These are phyloP conservation scores for Phasianus colchicus DNA, from an alignment of 2,113 vertebrate genomes.

Conservation along the genomic window DNA sequence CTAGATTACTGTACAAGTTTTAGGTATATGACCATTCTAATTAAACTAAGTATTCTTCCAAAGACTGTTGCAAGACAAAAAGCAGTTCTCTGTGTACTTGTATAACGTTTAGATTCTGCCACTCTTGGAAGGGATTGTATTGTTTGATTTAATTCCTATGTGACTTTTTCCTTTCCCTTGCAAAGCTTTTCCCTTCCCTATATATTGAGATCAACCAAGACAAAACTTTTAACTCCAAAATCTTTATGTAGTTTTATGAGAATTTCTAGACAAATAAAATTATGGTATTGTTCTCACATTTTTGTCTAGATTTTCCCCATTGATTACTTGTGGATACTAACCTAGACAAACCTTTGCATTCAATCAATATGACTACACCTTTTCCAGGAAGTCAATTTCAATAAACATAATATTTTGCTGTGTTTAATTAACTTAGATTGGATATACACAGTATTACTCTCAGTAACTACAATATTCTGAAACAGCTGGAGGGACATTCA, in stretches of 20 bases:
- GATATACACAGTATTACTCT: rapidly evolving
- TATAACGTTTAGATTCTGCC: not conserved
- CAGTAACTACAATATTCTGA: not conserved
- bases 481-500: conserved; percentile 23
- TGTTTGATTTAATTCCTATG: not conserved
- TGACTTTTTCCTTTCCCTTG: not conserved
- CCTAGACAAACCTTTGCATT: not conserved
- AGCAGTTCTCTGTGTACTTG: not conserved
- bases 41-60: not conserved
- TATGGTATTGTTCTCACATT: not conserved
- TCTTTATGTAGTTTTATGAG: rapidly evolving
- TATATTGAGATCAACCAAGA: not conserved
- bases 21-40: not conserved
- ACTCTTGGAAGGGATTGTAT: not conserved
- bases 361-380: not conserved
- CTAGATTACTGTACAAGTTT: not conserved
- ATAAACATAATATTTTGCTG: not conserved
- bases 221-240: not conserved
- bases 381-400: not conserved
- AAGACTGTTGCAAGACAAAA: not conserved
- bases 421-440: conserved; percentile 19
- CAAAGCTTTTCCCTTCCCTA: not conserved
- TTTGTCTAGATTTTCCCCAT: not conserved
- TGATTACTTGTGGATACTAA: not conserved
- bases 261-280: not conserved